Percentiles rank a stretch among this genome's conserved stretches.
These are phyloP conservation scores for Ciconia boyciana DNA, from an alignment of 2,113 vertebrate genomes.

Conservation along the genomic window DNA sequence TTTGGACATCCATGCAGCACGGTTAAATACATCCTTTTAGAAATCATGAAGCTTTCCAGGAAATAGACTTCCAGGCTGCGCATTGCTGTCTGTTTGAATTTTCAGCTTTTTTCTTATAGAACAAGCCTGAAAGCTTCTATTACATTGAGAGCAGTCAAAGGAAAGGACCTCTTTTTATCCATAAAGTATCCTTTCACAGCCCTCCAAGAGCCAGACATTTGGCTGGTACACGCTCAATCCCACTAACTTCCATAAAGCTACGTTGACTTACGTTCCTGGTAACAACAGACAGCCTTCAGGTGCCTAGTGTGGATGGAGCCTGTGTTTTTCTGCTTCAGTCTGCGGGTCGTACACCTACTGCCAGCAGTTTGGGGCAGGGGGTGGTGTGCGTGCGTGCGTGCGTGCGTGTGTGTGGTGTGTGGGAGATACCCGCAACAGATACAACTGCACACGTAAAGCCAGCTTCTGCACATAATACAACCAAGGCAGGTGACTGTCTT, in stretches of 20 bases:
- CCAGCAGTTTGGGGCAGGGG: background rate
- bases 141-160: background rate
- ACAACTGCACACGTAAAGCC: background rate
- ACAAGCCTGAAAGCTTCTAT: background rate
- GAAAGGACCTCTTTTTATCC: background rate
- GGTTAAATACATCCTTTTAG: background rate
- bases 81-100: background rate
- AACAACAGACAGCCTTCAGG: background rate
- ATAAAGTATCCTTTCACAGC: background rate
- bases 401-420: background rate
- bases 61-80: background rate
- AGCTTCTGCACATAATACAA: background rate
- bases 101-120: background rate
- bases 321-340: background rate
- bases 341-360: background rate
- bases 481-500: background rate
- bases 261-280: background rate
- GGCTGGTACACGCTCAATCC: background rate
- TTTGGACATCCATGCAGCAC: background rate
- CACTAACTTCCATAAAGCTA: background rate
- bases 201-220: background rate
- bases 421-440: background rate
- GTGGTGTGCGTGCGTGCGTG: fast-evolving
- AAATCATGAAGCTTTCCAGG: background rate
- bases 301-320: background rate